A percentile compares a stretch with the other conserved stretches of the same genome.
phyloP scores from a whole-genome alignment of 1,140 invertebrate species.

The Pseudomyrmex dendroicus region DNA sequence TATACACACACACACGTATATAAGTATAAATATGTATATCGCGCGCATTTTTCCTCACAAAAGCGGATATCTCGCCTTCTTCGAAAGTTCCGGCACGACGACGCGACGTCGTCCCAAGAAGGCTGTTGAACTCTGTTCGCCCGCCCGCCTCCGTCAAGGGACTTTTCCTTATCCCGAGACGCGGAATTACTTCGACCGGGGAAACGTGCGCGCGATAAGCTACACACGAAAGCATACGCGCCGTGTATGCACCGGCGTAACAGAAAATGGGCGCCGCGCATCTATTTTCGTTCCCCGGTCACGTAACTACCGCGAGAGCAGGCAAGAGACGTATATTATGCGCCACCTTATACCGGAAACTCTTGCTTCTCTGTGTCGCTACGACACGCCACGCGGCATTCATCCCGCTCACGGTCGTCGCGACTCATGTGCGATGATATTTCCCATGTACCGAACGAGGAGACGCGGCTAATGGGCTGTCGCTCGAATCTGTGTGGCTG shows the following conservation, averaged over 20 bases:
- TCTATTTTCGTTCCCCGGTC: conserved; percentile 73
- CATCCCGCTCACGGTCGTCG: conserved; percentile 24
- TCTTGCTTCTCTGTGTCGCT: not conserved
- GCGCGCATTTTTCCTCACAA: conserved; percentile 1
- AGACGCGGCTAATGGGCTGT: conserved; percentile 22
- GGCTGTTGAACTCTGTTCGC: conserved; percentile 46
- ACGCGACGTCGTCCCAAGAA: not conserved
- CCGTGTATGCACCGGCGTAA: conserved; percentile 56
- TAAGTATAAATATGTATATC: not conserved
- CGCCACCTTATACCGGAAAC: conserved; percentile 43
- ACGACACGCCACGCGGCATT: not conserved
- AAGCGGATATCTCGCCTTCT: conserved; percentile 22
- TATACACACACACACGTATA: too few species aligned
- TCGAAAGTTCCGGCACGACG: conserved; percentile 18
- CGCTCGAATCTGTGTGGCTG: conserved; percentile 31
- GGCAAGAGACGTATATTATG: conserved; percentile 64
- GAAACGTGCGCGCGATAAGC: conserved; percentile 60
- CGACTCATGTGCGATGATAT: not conserved
- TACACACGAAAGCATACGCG: conserved; percentile 60
- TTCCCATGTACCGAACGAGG: conserved; percentile 1
- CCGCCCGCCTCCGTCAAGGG: not conserved
- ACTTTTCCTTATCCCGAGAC: conserved; percentile 62
- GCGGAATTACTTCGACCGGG: conserved; percentile 62
- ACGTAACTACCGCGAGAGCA: conserved; percentile 68
- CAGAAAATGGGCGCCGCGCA: conserved; percentile 69